Conservation (phyloP, 2,888 invertebrate genomes). For the Frankliniella intonsa region DNA sequence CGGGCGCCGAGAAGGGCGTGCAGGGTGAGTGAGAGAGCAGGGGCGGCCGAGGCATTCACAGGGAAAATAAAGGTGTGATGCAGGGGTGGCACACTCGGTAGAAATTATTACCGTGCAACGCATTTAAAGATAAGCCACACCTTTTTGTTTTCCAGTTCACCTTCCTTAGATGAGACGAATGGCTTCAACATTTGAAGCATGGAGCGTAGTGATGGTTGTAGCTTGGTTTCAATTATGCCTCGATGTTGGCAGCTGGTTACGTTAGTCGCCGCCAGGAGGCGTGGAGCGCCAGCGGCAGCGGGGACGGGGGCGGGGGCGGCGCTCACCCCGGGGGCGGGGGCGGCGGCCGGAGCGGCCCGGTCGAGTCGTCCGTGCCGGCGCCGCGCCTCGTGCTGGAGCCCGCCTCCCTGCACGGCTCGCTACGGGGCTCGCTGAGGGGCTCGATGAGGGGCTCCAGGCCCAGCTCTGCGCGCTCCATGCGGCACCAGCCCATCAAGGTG, state of each 20-base stretch:
- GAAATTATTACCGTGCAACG: no score
- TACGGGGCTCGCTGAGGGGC: constrained; percentile 18
- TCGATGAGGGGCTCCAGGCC: constrained; percentile 8
- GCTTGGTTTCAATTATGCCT: no score
- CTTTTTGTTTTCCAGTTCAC: no score
- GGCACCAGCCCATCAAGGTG: constrained; percentile 47
- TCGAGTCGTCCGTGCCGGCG: constrained; percentile 38
- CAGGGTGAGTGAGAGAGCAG: constrained; percentile 40
- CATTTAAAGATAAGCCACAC: no score
- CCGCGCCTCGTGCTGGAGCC: constrained; percentile 33
- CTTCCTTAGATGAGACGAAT: no score
- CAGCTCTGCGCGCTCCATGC: constrained; percentile 37
- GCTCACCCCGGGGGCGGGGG: constrained; percentile 55
- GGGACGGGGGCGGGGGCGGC: constrained; percentile 61
- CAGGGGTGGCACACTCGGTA: no score
- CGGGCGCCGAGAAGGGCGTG: constrained; percentile 50
- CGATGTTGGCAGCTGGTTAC: constrained; percentile 57
- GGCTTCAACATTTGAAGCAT: no score
- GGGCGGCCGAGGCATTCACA: no score
- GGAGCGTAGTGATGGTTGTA: no score
- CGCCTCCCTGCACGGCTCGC: constrained; percentile 24
- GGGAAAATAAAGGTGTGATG: no score
- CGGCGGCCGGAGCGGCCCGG: constrained; percentile 37
- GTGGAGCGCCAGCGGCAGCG: constrained; percentile 75
- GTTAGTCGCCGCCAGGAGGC: constrained; percentile 68